phyloP scores from a whole-genome alignment of 1,140 invertebrate species.

The Lasioglossum albipes region DNA sequence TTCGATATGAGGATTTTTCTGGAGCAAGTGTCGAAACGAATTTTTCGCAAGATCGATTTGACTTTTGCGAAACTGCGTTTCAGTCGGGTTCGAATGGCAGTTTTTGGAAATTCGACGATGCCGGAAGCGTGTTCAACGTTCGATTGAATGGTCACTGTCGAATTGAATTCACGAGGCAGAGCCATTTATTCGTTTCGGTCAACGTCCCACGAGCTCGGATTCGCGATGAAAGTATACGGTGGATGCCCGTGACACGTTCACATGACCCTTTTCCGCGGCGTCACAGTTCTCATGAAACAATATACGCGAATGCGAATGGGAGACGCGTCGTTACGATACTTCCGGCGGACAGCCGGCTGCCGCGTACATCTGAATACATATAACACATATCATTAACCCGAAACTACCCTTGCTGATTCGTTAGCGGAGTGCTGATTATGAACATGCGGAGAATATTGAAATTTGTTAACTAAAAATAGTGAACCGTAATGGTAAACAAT shows the following conservation, averaged over 20 bases:
- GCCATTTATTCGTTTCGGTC: constrained; percentile 64
- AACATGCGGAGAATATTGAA: no score
- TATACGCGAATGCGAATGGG: constrained; percentile 75
- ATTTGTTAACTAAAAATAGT: no score
- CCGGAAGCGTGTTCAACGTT: neutral
- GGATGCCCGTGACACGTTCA: constrained; percentile 77
- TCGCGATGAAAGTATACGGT: constrained; percentile 72
- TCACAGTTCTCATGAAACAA: constrained; percentile 79
- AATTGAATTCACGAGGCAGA: constrained; percentile 36
- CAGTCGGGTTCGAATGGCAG: no score
- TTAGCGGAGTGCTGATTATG: neutral
- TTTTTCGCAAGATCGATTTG: no score
- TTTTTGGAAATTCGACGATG: neutral
- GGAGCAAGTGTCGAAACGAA: no score
- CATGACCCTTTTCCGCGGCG: constrained; percentile 78
- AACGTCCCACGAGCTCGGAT: constrained; percentile 75
- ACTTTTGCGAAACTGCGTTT: no score
- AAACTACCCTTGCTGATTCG: neutral
- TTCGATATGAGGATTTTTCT: no score
- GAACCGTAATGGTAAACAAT: no score
- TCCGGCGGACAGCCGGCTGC: constrained; percentile 73
- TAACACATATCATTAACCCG: constrained; percentile 48
- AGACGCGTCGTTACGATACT: constrained; percentile 78
- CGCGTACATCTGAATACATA: constrained; percentile 62
- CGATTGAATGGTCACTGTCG: neutral